phyloP scores from a whole-genome alignment of 2,797 vertebrate genomes.

The Sarcophilus harrisii region DNA sequence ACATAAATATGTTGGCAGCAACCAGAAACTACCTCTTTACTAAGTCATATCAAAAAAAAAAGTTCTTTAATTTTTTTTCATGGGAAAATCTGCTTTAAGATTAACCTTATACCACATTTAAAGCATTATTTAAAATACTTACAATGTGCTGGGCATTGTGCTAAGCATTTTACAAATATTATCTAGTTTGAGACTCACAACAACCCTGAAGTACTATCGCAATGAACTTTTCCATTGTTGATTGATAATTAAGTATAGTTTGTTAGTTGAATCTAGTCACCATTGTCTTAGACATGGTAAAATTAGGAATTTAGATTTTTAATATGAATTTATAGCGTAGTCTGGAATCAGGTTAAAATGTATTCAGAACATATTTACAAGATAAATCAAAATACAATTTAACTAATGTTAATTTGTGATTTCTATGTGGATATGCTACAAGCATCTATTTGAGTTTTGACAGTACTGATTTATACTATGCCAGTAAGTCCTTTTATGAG shows the following conservation, averaged over 20 bases:
- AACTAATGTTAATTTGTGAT: too few species aligned
- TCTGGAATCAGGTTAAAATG: neutral
- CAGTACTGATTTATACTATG: too few species aligned
- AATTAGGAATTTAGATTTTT: neutral
- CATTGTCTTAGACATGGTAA: neutral
- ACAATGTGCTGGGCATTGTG: neutral
- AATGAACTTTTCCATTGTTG: neutral
- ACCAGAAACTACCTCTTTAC: neutral
- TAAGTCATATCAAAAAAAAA: neutral
- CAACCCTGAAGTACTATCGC: neutral
- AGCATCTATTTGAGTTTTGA: too few species aligned
- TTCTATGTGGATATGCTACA: too few species aligned
- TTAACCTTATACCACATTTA: neutral
- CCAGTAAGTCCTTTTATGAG: too few species aligned
- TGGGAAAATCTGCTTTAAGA: neutral
- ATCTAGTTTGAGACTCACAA: neutral
- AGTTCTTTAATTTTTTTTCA: neutral
- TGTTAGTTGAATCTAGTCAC: neutral
- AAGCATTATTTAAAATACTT: neutral
- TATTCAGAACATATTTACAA: too few species aligned
- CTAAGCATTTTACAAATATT: neutral
- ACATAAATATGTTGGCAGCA: neutral
- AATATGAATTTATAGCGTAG: neutral
- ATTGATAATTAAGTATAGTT: neutral
- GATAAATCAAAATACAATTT: too few species aligned